Conservation (phyloP, 2,888 invertebrate genomes). For the Ormyrus labotus region DNA sequence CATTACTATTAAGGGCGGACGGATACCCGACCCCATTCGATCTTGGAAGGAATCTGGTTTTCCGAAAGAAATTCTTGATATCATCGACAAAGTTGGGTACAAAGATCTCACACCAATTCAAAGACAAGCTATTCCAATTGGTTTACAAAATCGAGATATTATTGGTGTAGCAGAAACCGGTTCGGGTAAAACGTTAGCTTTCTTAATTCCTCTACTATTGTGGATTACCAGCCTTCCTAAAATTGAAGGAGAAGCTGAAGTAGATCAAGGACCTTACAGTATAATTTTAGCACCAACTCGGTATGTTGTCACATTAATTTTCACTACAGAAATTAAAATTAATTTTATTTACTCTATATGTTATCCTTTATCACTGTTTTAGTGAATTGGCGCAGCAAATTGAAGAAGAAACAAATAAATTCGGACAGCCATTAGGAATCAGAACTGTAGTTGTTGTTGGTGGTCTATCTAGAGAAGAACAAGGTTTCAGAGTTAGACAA, state of each 20-base stretch:
- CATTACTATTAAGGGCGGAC: slow-evolving; percentile 98
- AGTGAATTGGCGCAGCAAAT: slow-evolving; percentile 99
- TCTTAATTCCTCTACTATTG: slow-evolving; percentile 95
- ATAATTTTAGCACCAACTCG: slow-evolving; percentile 99
- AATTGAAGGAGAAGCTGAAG: slow-evolving; percentile 92
- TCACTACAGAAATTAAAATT: background rate
- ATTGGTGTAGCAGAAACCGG: slow-evolving; percentile 99
- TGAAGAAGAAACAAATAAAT: slow-evolving; percentile 98
- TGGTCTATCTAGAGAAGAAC: slow-evolving; percentile 97
- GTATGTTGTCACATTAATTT: slow-evolving; percentile 57
- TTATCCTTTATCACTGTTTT: slow-evolving; percentile 43
- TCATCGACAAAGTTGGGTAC: slow-evolving; percentile 96
- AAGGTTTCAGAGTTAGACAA: slow-evolving; percentile 95
- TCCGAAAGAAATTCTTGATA: slow-evolving; percentile 92
- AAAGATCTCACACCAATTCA: slow-evolving; percentile 99
- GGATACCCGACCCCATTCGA: slow-evolving; percentile 96
- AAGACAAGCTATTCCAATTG: slow-evolving; percentile 99
- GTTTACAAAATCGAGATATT: slow-evolving; percentile 94
- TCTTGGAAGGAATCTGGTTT: slow-evolving; percentile 96
- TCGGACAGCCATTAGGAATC: slow-evolving; percentile 94
- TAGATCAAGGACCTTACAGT: slow-evolving; percentile 98
- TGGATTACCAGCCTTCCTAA: slow-evolving; percentile 99
- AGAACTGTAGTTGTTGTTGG: slow-evolving; percentile 99
- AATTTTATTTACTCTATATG: slow-evolving; percentile 54
- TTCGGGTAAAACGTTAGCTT: slow-evolving; percentile 98